These are phyloP conservation scores for Crocallis elinguaria DNA, from an alignment of 2,888 invertebrate species.

Conservation along the genomic window DNA sequence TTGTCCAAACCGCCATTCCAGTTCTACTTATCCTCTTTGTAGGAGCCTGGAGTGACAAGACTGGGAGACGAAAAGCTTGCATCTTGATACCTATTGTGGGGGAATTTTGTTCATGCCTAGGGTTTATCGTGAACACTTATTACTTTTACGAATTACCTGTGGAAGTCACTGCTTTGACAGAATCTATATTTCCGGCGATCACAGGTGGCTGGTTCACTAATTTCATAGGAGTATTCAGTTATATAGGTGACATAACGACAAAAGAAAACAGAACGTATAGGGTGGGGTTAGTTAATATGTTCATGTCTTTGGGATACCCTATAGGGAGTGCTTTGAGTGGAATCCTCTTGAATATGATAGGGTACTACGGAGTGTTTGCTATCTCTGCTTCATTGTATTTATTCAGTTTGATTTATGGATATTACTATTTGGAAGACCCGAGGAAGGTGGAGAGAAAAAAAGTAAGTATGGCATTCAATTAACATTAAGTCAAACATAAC, in stretches of 20 bases:
- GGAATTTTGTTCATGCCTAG: slow-evolving; percentile 90
- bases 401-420: slow-evolving; percentile 89
- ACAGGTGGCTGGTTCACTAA: slow-evolving; percentile 95
- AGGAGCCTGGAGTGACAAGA: slow-evolving; percentile 91
- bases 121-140: slow-evolving; percentile 91
- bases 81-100: slow-evolving; percentile 93
- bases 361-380: slow-evolving; percentile 92
- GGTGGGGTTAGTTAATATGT: slow-evolving; percentile 94
- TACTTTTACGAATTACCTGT: slow-evolving; percentile 91
- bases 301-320: slow-evolving; percentile 93
- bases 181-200: slow-evolving; percentile 91
- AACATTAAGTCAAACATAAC: background rate
- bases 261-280: slow-evolving; percentile 92
- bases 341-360: slow-evolving; percentile 87
- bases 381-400: slow-evolving; percentile 89
- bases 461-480: slow-evolving; percentile 12
- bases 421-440: slow-evolving; percentile 88
- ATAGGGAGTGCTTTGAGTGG: slow-evolving; percentile 95
- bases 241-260: slow-evolving; percentile 93
- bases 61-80: slow-evolving; percentile 89
- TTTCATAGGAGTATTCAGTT: slow-evolving; percentile 94
- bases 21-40: slow-evolving; percentile 92
- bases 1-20: slow-evolving; percentile 92
- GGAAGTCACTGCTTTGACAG: slow-evolving; percentile 91
- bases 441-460: slow-evolving; percentile 54